A percentile compares a stretch with the other conserved stretches of the same genome.
Evolutionary conservation across 2,888 invertebrate genomes (phyloP).

Genomic region (Ferrisia virgata): DNA sequence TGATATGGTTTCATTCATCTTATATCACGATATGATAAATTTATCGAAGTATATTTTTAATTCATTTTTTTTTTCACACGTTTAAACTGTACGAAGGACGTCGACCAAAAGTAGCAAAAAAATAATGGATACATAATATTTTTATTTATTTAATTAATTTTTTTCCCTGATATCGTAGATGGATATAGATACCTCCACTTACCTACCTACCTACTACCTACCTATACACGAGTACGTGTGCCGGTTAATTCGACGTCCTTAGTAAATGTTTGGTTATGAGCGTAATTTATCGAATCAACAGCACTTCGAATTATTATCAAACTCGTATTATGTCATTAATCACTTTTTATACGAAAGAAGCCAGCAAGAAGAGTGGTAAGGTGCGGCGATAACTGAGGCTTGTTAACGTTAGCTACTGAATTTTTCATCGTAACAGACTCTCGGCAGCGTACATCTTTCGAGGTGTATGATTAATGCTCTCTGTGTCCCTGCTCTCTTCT

Average conservation of each 20-base stretch:
- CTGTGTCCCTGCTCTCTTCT: neutral
- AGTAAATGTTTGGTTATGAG: neutral
- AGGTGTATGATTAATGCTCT: slow-evolving; percentile 10
- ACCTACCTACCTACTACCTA: too few relatives aligned
- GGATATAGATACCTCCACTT: neutral
- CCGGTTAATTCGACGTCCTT: neutral
- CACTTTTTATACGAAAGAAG: slow-evolving; percentile 3
- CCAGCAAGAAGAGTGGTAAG: neutral
- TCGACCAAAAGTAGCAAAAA: too few relatives aligned
- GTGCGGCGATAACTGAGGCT: neutral
- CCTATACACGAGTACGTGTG: neutral
- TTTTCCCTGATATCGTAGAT: neutral
- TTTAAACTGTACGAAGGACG: too few relatives aligned
- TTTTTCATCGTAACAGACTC: slow-evolving; percentile 2
- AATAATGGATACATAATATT: too few relatives aligned
- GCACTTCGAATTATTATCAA: neutral
- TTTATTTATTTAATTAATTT: too few relatives aligned
- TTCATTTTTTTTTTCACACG: too few relatives aligned
- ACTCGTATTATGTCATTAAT: slow-evolving; percentile 11
- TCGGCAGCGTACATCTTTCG: neutral
- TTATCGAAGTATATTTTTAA: too few relatives aligned
- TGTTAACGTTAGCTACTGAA: slow-evolving; percentile 26
- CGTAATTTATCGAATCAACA: slow-evolving; percentile 6
- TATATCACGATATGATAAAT: too few relatives aligned
- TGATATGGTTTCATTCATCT: too few relatives aligned